Percentiles rank a stretch among this genome's conserved stretches.
Conservation (phyloP, 64 coral and sea anemone genomes). For the Catalaphyllia jardinei region DNA sequence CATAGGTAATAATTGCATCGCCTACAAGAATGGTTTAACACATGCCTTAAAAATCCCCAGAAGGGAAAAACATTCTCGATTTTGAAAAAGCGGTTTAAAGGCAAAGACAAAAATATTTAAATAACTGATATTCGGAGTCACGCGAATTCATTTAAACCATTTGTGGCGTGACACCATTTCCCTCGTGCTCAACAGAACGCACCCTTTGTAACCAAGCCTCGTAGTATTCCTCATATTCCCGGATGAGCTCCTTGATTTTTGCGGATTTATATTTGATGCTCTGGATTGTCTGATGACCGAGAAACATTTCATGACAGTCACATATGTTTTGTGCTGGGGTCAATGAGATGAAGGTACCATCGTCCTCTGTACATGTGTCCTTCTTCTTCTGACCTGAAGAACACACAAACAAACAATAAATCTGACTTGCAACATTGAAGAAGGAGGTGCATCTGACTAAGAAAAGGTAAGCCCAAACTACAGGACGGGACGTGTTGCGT, state of each 20-base stretch:
- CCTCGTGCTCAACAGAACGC: constrained; percentile 61
- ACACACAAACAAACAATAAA: background rate
- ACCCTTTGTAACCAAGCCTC: constrained; percentile 81
- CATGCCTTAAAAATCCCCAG: too few relatives aligned
- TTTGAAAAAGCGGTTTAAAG: too few relatives aligned
- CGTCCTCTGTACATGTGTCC: constrained; percentile 26
- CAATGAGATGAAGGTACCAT: constrained; percentile 42
- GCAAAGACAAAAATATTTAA: too few relatives aligned
- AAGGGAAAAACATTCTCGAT: too few relatives aligned
- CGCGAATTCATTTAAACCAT: constrained; percentile 60
- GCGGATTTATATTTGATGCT: constrained; percentile 81
- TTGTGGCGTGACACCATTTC: constrained; percentile 78
- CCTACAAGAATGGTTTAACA: too few relatives aligned
- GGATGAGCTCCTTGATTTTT: constrained; percentile 82
- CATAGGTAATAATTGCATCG: too few relatives aligned
- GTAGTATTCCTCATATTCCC: constrained; percentile 88
- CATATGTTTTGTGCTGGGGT: constrained; percentile 63
- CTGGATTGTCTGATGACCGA: constrained; percentile 82
- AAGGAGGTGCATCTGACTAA: too few relatives aligned
- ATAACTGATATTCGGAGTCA: background rate
- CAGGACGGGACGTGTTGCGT: too few relatives aligned
- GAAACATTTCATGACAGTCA: constrained; percentile 89
- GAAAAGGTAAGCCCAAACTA: too few relatives aligned
- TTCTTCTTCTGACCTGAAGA: constrained; percentile 26
- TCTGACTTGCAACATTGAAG: too few relatives aligned